phyloP scores from a whole-genome alignment of 2,888 invertebrate genomes.

The Chaitophorus viminalis region DNA sequence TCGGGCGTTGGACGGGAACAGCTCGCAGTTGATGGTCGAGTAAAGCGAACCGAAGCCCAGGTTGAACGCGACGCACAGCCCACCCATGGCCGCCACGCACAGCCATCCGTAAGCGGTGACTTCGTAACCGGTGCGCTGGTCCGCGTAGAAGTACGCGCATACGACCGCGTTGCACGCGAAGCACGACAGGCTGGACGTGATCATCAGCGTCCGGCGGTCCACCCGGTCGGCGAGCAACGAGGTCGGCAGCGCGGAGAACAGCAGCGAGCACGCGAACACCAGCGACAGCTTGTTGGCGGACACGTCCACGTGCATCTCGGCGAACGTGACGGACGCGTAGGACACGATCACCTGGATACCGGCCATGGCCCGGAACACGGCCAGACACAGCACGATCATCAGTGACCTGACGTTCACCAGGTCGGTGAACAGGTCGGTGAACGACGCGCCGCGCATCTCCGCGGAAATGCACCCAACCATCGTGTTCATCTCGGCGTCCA shows the following conservation, averaged over 20 bases:
- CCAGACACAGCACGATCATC: conserved; percentile 44
- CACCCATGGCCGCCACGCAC: conserved; percentile 68
- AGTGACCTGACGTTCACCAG: conserved; percentile 66
- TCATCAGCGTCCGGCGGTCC: conserved; percentile 67
- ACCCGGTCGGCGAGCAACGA: conserved; percentile 62
- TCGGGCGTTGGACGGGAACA: conserved; percentile 75
- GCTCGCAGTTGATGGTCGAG: conserved; percentile 74
- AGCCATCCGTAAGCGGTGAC: conserved; percentile 68
- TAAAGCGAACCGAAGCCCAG: conserved; percentile 73
- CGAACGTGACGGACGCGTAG: conserved; percentile 61
- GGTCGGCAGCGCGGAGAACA: conserved; percentile 47
- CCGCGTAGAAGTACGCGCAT: conserved; percentile 70
- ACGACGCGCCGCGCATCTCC: conserved; percentile 45
- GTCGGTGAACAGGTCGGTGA: conserved; percentile 62
- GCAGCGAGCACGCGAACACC: background rate
- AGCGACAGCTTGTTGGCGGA: conserved; percentile 20
- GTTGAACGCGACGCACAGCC: conserved; percentile 72
- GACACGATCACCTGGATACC: conserved; percentile 62
- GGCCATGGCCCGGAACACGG: conserved; percentile 59
- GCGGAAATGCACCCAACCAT: conserved; percentile 38
- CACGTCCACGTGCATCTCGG: conserved; percentile 6
- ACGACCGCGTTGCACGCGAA: conserved; percentile 71
- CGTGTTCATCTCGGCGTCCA: background rate
- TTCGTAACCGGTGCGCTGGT: conserved; percentile 65
- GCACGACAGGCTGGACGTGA: conserved; percentile 71